phyloP scores from a whole-genome alignment of 2,888 invertebrate species.

The Pharmacophagus antenor region DNA sequence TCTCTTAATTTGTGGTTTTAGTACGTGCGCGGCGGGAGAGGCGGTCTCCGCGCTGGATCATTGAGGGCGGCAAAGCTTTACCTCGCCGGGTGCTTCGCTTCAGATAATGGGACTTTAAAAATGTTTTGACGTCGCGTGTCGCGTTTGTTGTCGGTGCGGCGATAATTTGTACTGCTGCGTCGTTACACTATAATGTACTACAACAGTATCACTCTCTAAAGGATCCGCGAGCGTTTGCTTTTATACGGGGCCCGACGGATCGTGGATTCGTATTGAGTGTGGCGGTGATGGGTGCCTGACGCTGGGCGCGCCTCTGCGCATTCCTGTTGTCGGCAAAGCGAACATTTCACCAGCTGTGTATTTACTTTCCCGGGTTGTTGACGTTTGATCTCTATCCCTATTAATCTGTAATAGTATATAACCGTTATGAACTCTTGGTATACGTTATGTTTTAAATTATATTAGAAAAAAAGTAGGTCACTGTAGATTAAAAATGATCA shows the following conservation, averaged over 20 bases:
- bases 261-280: conserved; percentile 2
- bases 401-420: conserved; percentile 1
- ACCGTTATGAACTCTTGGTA: background rate
- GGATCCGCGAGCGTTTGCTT: conserved; percentile 37
- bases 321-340: background rate
- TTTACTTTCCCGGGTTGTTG: background rate
- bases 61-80: conserved; percentile 65
- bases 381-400: background rate
- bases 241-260: conserved; percentile 26
- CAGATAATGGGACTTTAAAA: conserved; percentile 51
- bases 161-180: conserved; percentile 40
- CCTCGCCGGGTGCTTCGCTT: conserved; percentile 43
- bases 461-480: conserved; percentile 18
- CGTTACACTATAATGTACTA: conserved; percentile 39
- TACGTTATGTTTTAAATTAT: conserved; percentile 13
- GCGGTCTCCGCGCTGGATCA: conserved; percentile 39
- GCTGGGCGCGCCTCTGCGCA: background rate
- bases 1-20: conserved; percentile 58
- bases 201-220: conserved; percentile 37
- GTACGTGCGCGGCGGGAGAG: conserved; percentile 37
- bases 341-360: background rate
- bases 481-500: conserved; percentile 11
- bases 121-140: conserved; percentile 51
- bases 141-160: conserved; percentile 38
- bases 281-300: conserved; percentile 2